Evolutionary conservation across 2,888 invertebrate species (phyloP).

Genomic region (Caenorhabditis imperialis): DNA sequence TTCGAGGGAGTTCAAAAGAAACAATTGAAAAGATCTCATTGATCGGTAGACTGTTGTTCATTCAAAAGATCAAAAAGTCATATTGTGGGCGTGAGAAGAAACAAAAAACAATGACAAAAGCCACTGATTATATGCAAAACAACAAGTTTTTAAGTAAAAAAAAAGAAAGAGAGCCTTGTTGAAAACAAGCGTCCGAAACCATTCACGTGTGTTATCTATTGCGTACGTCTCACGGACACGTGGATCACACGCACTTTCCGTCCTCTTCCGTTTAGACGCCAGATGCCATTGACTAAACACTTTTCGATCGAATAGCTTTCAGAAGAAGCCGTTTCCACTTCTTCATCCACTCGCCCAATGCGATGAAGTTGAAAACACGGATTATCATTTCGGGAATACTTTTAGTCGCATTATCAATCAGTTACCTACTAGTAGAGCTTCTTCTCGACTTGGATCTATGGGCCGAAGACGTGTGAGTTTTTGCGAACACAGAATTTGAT

Average conservation of each 20-base stretch:
- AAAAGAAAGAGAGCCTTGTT: too few relatives aligned
- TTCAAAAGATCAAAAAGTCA: too few relatives aligned
- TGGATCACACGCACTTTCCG: background rate
- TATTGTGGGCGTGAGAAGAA: too few relatives aligned
- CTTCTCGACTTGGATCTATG: slow-evolving; percentile 32
- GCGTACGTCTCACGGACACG: background rate
- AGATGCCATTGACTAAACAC: slow-evolving; percentile 20
- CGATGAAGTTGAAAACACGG: slow-evolving; percentile 39
- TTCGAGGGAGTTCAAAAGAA: too few relatives aligned
- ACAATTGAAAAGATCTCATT: too few relatives aligned
- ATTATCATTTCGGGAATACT: slow-evolving; percentile 25
- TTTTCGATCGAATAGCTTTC: slow-evolving; percentile 11
- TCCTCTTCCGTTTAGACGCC: slow-evolving; percentile 27
- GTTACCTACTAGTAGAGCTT: slow-evolving; percentile 16
- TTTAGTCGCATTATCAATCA: slow-evolving; percentile 11
- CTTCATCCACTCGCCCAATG: slow-evolving; percentile 29
- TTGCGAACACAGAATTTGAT: background rate
- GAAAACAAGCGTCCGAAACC: background rate
- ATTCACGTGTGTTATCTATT: background rate
- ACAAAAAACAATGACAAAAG: too few relatives aligned
- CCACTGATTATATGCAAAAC: too few relatives aligned
- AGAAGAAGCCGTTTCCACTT: slow-evolving; percentile 10
- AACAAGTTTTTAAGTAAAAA: too few relatives aligned
- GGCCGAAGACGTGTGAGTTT: slow-evolving; percentile 26
- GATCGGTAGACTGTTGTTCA: too few relatives aligned